A percentile compares a stretch with the other conserved stretches of the same genome.
Conservation (phyloP, 2,888 invertebrate genomes). For the Azorinus chamasolen region DNA sequence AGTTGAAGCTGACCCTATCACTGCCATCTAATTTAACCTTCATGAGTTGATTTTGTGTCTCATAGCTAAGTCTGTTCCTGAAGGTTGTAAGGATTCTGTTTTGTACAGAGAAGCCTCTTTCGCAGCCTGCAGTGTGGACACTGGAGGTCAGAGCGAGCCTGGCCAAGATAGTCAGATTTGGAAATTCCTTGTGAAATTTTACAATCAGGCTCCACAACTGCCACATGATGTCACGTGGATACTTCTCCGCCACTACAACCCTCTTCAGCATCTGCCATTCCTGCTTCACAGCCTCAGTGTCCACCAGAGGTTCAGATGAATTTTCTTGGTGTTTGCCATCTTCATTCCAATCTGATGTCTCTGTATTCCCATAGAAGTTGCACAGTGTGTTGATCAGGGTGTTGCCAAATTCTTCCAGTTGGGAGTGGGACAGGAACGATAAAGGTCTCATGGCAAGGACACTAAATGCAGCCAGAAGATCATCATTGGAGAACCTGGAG, state of each 20-base stretch:
- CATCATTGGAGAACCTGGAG: constrained; percentile 15
- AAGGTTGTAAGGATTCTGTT: constrained; percentile 24
- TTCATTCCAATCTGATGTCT: constrained; percentile 6
- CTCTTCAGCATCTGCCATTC: constrained; percentile 34
- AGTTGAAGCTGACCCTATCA: neutral
- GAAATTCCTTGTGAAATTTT: constrained; percentile 35
- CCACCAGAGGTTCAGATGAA: constrained; percentile 20
- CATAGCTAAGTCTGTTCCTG: constrained; percentile 48
- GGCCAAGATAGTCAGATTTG: constrained; percentile 30
- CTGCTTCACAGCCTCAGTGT: constrained; percentile 1
- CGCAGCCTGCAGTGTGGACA: constrained; percentile 41
- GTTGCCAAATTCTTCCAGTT: constrained; percentile 5
- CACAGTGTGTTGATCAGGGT: neutral
- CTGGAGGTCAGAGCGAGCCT: constrained; percentile 28
- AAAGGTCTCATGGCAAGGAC: constrained; percentile 17
- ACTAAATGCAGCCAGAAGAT: constrained; percentile 7
- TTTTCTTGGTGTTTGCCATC: constrained; percentile 1
- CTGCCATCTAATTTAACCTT: constrained; percentile 3
- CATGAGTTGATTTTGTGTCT: constrained; percentile 24
- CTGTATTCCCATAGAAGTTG: constrained; percentile 14
- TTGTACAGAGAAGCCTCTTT: constrained; percentile 30
- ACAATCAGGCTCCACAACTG: constrained; percentile 20
- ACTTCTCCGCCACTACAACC: constrained; percentile 35
- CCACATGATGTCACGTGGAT: constrained; percentile 25
- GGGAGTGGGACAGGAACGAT: neutral